phyloP scores from a whole-genome alignment of 2,113 vertebrate genomes.

The Microcebus ravelobensis region DNA sequence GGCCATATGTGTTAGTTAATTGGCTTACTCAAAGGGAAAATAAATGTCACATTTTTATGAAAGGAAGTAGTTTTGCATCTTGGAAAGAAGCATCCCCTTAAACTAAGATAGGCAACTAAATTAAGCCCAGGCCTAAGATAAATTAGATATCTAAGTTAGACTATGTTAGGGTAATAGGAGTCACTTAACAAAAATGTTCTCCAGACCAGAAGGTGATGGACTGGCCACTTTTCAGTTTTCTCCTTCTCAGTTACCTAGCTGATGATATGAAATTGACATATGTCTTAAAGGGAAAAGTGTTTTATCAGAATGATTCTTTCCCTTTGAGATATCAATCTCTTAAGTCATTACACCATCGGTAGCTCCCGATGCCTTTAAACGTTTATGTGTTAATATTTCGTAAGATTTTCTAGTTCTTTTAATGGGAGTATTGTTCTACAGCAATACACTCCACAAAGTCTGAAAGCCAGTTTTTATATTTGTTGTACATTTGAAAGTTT shows the following conservation, averaged over 20 bases:
- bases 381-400: background rate
- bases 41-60: background rate
- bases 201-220: too few relatives aligned
- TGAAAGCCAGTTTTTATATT: background rate
- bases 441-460: background rate
- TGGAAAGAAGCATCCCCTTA: background rate
- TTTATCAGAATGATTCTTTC: background rate
- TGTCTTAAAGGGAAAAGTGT: background rate
- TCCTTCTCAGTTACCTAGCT: too few relatives aligned
- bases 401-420: background rate
- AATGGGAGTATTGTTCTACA: background rate
- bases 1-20: too few relatives aligned
- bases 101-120: background rate
- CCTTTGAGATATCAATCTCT: background rate
- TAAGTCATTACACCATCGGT: background rate
- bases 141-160: background rate
- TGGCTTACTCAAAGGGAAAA: background rate
- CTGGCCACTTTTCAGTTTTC: background rate
- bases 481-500: background rate
- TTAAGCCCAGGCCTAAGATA: background rate
- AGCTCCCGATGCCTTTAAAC: background rate
- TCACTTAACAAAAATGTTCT: background rate
- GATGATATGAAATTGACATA: background rate
- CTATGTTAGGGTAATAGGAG: background rate
- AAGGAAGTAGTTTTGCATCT: background rate